phyloP scores from a whole-genome alignment of 37 sponge, comb jelly and placozoan species.

The Beroe forskalii region DNA sequence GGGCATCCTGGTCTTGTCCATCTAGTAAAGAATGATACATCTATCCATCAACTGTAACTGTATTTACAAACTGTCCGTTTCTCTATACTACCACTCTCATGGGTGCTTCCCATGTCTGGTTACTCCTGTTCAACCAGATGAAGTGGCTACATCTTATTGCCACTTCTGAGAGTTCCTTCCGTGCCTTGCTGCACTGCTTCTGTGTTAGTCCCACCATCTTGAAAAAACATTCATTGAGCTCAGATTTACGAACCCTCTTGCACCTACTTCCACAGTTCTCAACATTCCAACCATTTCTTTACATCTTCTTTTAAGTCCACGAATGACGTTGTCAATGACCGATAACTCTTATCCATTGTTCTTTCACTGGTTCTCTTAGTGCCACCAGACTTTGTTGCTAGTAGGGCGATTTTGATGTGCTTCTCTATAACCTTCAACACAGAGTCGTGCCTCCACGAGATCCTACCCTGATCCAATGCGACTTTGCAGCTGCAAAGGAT shows the following conservation, averaged over 20 bases:
- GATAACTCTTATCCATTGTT: no score
- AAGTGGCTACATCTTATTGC: slow-evolving; percentile 29
- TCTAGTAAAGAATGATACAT: neutral
- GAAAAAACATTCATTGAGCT: neutral
- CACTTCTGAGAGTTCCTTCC: neutral
- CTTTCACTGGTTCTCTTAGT: no score
- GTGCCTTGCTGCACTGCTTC: neutral
- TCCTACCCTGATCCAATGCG: neutral
- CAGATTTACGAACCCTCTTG: neutral
- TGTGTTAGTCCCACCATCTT: neutral
- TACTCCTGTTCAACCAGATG: neutral
- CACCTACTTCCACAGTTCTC: neutral
- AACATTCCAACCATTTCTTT: neutral
- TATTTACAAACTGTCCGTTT: neutral
- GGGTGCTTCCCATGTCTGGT: neutral
- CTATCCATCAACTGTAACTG: neutral
- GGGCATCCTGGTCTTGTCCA: neutral
- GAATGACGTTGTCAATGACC: neutral
- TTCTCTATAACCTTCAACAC: neutral
- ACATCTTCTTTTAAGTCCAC: neutral
- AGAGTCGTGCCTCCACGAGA: neutral
- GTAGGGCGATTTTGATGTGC: no score
- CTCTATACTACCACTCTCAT: neutral
- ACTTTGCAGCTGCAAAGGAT: neutral
- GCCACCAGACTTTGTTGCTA: no score